These are phyloP conservation scores for Nephila pilipes DNA, from an alignment of 1,140 invertebrate species.

Conservation along the genomic window DNA sequence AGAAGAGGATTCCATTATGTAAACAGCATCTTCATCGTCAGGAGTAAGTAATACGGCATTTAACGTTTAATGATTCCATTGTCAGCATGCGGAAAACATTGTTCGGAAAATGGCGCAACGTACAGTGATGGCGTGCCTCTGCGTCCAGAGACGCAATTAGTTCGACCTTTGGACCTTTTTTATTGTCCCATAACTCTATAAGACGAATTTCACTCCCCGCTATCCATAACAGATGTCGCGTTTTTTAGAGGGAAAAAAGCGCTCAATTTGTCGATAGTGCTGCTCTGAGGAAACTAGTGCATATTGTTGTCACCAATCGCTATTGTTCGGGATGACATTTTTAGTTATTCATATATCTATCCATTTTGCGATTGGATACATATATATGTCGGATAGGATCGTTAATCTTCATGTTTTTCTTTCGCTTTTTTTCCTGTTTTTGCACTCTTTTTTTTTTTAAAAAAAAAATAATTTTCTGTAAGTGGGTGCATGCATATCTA, in stretches of 20 bases:
- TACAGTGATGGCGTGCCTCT: neutral
- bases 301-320: too few relatives aligned
- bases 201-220: neutral
- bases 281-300: neutral
- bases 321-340: too few relatives aligned
- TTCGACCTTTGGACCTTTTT: neutral
- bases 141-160: neutral
- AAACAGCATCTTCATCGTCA: neutral
- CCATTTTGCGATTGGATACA: too few relatives aligned
- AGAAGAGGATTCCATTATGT: neutral
- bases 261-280: neutral
- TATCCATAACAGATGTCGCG: neutral
- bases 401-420: too few relatives aligned
- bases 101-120: neutral
- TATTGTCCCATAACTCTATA: neutral
- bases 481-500: too few relatives aligned
- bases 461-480: too few relatives aligned
- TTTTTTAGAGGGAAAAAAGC: neutral
- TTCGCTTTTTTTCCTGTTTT: too few relatives aligned
- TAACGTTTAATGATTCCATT: constrained; percentile 1
- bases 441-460: too few relatives aligned
- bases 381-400: too few relatives aligned
- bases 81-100: neutral
- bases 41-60: neutral
- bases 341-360: too few relatives aligned